Percentiles rank a stretch among this genome's conserved stretches.
phyloP scores from a whole-genome alignment of 30 jellyfish, hydroid and myxozoan genomes.

The Cassiopea xamachana region DNA sequence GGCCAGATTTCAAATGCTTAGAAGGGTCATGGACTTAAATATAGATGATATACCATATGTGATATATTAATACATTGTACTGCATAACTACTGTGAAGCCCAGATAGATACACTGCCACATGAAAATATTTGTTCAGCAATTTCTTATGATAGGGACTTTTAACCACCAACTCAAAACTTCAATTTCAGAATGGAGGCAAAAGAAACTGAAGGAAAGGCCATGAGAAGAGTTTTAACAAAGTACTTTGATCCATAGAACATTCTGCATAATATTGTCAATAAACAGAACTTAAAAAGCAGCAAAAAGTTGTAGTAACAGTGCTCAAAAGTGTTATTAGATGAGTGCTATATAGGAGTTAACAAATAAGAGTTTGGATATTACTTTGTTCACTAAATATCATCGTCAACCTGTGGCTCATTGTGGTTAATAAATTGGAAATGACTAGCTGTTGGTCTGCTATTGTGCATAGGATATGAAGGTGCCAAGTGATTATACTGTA shows the following conservation, averaged over 20 bases:
- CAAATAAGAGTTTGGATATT: not conserved
- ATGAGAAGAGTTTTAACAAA: constrained; percentile 24
- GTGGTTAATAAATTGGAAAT: not conserved
- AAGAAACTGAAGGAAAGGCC: constrained; percentile 31
- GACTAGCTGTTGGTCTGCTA: constrained; percentile 1
- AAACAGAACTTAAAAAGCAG: not conserved
- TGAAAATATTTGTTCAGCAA: not conserved
- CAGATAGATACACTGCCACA: constrained; percentile 19
- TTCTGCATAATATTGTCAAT: not conserved
- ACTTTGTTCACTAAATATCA: not conserved
- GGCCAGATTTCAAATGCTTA: constrained; percentile 26
- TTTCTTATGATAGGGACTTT: constrained; percentile 7
- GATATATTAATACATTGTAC: constrained; percentile 33
- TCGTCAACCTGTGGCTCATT: not conserved
- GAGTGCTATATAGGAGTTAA: not conserved
- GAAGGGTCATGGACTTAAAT: constrained; percentile 49
- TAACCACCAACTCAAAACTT: constrained; percentile 23
- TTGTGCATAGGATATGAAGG: not conserved
- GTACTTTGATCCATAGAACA: constrained; percentile 41
- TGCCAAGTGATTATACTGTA: not conserved
- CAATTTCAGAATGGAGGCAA: not conserved
- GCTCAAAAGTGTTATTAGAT: not conserved
- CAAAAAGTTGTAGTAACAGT: not conserved
- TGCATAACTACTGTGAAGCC: constrained; percentile 48
- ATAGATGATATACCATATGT: constrained; percentile 12